Evolutionary conservation across 2,888 invertebrate genomes (phyloP).

Genomic region (Dicyrtoma fusca): DNA sequence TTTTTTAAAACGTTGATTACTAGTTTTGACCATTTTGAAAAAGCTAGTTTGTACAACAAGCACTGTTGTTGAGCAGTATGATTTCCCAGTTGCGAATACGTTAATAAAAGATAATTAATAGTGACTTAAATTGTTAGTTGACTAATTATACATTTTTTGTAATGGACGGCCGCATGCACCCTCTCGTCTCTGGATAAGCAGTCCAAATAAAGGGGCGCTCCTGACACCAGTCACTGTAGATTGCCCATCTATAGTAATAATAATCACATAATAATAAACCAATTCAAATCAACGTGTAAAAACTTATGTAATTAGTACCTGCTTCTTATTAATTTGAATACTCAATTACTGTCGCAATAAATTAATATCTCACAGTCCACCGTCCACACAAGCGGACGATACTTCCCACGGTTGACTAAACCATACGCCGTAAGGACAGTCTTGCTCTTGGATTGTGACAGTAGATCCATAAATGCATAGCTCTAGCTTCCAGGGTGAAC

Average conservation of each 20-base stretch:
- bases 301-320: not conserved
- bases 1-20: too few species aligned
- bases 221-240: slow-evolving; percentile 48
- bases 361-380: slow-evolving; percentile 8
- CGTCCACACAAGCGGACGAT: slow-evolving; percentile 13
- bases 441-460: not conserved
- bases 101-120: not conserved
- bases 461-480: slow-evolving; percentile 4
- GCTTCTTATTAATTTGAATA: too few species aligned
- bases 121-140: too few species aligned
- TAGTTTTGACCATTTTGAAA: too few species aligned
- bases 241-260: slow-evolving; percentile 43
- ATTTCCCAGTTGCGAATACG: too few species aligned
- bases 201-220: slow-evolving; percentile 45
- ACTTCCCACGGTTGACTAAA: slow-evolving; percentile 20
- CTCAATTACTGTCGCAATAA: too few species aligned
- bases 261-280: not conserved
- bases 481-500: slow-evolving; percentile 2
- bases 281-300: not conserved
- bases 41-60: not conserved
- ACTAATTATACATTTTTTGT: not conserved
- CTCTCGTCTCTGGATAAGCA: not conserved
- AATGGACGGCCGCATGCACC: slow-evolving; percentile 10
- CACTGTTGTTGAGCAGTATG: not conserved
- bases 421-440: slow-evolving; percentile 13